Percentiles rank a stretch among this genome's conserved stretches.
These are phyloP conservation scores for Xenotilapia caudafasciata DNA, from an alignment of 2,113 vertebrate genomes.

Conservation along the genomic window DNA sequence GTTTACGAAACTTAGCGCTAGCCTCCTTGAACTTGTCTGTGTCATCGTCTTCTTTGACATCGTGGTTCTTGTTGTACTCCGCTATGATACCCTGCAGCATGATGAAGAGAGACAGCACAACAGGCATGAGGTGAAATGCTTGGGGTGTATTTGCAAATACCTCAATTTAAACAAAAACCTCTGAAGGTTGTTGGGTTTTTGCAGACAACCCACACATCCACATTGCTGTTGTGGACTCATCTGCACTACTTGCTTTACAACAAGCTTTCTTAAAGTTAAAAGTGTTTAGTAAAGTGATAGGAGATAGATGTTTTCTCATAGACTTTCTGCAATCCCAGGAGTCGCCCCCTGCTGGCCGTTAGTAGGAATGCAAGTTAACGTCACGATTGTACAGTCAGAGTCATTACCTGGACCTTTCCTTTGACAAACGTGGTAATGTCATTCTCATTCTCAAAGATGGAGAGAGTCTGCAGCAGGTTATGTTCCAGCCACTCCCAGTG, in stretches of 20 bases:
- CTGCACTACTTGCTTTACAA: neutral
- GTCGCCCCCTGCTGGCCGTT: neutral
- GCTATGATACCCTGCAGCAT: conserved; percentile 89
- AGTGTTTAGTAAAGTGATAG: neutral
- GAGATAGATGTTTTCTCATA: neutral
- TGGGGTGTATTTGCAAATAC: neutral
- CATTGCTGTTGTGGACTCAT: neutral
- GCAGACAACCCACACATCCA: neutral
- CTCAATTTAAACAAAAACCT: neutral
- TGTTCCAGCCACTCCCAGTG: conserved; percentile 99
- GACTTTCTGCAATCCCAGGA: neutral
- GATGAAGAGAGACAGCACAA: neutral
- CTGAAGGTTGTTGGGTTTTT: neutral
- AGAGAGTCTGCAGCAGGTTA: conserved; percentile 94
- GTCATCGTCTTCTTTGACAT: conserved; percentile 92
- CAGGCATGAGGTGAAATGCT: neutral
- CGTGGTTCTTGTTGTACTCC: conserved; percentile 95
- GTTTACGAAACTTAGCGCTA: conserved; percentile 88
- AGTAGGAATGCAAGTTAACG: neutral
- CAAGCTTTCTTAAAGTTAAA: neutral
- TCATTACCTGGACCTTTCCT: conserved; percentile 92
- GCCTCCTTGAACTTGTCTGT: conserved; percentile 97
- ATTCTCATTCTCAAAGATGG: conserved; percentile 97
- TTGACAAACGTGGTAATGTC: conserved; percentile 97
- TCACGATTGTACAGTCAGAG: neutral